Base-by-base conservation (phyloP, 2,888 invertebrate species). In the Ectemnius cavifrons region DNA sequence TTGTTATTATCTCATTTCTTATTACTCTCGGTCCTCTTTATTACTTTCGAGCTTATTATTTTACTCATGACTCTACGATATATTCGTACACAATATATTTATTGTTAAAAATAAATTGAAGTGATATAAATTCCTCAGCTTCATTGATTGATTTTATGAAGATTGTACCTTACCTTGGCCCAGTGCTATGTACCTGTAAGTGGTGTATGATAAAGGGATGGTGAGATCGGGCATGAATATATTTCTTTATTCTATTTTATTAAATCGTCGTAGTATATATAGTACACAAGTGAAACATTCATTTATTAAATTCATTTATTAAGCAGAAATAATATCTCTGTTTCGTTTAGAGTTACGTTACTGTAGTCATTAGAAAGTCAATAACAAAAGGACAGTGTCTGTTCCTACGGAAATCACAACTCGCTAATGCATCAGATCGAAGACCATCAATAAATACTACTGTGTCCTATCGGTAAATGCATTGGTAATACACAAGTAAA, bases 371-470 rank as follows among this genome's bases (percentile, higher is more conserved):
- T 80, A 75, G 75, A 80, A 78, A 80, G 77, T 78, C 62, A 52
- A 77, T 80, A 75, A 80, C 75, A 80, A 75, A 78, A 76, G 71
- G 77, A 71, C 77, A 78, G 65, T 76, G 71, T 61, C 77, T 70
- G 67, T 67, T 46, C 56, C 75, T 80, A 80, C 64, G 60, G 75
- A 71, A 76, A 78, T 81, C 76, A 81, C 78, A 74, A 78, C 74
- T 72, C 74, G 75, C 76, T 78, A 75, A 67, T 73, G 74, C 60
- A 67, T 76, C 78, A 71, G 69, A 76, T 63, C 60, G 57, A 74
- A 74, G 80, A 78, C 76, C 76, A 71, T 78, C 74, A 80, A 81
- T 81, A 81, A 80, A 81, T 80, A 81, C 80, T 81, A 81, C 74
- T 72, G 76, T 78, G 76, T 78, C 74, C 81, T 81, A 81, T 76